Evolutionary conservation across 2,113 vertebrate species (phyloP).

Genomic region (Castor canadensis): DNA sequence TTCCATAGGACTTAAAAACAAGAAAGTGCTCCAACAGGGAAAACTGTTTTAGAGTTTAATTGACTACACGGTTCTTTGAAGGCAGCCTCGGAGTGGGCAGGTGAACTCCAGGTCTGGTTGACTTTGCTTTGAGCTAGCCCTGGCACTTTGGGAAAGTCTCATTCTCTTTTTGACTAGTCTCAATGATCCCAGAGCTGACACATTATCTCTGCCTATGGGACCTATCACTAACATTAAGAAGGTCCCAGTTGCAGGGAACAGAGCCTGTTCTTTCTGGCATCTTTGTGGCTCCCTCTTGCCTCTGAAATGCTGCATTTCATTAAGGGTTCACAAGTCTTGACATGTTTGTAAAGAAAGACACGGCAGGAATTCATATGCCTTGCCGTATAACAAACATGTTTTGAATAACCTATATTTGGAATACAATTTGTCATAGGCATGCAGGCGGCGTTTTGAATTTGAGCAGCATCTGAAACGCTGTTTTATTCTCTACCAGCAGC

Average conservation of each 20-base stretch:
- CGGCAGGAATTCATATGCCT: slow-evolving; percentile 76
- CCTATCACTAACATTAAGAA: background rate
- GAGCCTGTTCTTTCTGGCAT: background rate
- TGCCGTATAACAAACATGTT: slow-evolving; percentile 68
- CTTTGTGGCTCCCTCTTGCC: slow-evolving; percentile 40
- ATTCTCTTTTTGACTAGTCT: background rate
- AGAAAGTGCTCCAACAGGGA: background rate
- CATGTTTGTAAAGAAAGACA: slow-evolving; percentile 80
- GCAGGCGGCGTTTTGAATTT: slow-evolving; percentile 76
- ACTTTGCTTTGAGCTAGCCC: background rate
- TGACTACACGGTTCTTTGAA: background rate
- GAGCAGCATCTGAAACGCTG: slow-evolving; percentile 71
- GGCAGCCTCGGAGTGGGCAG: background rate
- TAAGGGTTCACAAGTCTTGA: slow-evolving; percentile 74
- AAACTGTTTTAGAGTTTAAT: background rate
- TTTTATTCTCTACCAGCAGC: slow-evolving; percentile 78
- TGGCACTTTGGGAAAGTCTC: background rate
- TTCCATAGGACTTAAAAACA: background rate
- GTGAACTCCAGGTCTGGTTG: background rate
- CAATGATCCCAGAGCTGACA: background rate
- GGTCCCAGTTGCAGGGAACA: background rate
- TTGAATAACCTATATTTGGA: slow-evolving; percentile 78
- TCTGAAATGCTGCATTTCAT: slow-evolving; percentile 68
- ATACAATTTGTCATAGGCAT: slow-evolving; percentile 81
- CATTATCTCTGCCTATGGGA: background rate